Conservation (phyloP, 1,140 invertebrate genomes). For the Zaprionus taronus region DNA sequence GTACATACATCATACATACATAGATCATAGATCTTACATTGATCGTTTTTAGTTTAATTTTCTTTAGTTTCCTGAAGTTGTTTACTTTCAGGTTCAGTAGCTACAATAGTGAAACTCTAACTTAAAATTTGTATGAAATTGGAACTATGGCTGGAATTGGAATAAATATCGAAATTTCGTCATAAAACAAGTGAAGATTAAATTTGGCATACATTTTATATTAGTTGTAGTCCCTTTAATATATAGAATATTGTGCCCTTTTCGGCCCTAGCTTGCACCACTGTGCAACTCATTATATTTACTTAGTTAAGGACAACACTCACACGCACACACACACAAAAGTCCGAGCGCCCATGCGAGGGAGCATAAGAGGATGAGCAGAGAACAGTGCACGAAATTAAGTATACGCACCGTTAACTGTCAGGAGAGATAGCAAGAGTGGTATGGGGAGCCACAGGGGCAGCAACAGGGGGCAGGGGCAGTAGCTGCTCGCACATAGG, state of each 20-base stretch:
- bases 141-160: too few relatives aligned
- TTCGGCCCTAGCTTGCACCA: constrained; percentile 21
- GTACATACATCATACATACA: too few relatives aligned
- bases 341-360: constrained; percentile 8
- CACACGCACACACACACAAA: constrained; percentile 19
- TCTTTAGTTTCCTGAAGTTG: too few relatives aligned
- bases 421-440: not conserved
- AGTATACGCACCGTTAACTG: constrained; percentile 66
- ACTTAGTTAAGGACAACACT: constrained; percentile 70
- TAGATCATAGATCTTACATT: too few relatives aligned
- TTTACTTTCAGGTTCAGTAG: too few relatives aligned
- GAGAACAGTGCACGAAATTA: constrained; percentile 58
- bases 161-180: too few relatives aligned
- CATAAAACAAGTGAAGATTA: too few relatives aligned
- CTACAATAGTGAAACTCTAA: too few relatives aligned
- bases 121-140: too few relatives aligned
- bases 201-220: too few relatives aligned
- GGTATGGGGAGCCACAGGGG: not conserved
- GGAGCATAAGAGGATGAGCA: constrained; percentile 29
- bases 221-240: not conserved
- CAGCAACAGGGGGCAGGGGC: not conserved
- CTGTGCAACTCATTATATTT: constrained; percentile 75
- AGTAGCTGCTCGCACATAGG: not conserved
- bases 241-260: not conserved
- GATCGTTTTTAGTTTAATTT: too few relatives aligned